Evolutionary conservation across 1,140 invertebrate genomes (phyloP).

Genomic region (Fopius arisanus): DNA sequence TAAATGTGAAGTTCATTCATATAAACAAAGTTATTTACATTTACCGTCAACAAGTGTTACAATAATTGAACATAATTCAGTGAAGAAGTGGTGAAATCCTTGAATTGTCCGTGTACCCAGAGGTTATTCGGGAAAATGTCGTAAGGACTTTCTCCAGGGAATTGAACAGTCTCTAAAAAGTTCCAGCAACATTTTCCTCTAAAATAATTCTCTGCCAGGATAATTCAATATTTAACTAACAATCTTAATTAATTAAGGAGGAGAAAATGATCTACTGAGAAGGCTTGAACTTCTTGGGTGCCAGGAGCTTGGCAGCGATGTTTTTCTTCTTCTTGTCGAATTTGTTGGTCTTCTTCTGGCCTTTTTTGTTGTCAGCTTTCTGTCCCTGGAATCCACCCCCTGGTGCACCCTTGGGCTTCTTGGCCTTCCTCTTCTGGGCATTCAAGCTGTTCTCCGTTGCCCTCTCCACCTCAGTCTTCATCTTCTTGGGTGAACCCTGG

Average conservation of each 20-base stretch:
- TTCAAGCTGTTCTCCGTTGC: conserved; percentile 23
- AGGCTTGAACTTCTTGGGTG: conserved; percentile 40
- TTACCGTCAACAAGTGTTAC: conserved; percentile 8
- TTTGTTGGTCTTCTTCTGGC: conserved; percentile 44
- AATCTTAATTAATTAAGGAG: background rate
- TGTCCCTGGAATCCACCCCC: conserved; percentile 48
- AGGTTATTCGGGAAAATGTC: too few relatives aligned
- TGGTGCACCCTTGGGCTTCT: conserved; percentile 11
- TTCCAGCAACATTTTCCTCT: background rate
- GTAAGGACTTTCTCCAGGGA: too few relatives aligned
- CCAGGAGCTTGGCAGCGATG: conserved; percentile 49
- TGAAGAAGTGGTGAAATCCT: too few relatives aligned
- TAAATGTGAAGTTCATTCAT: background rate
- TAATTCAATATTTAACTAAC: too few relatives aligned
- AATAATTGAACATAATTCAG: conserved; percentile 17
- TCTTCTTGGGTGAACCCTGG: conserved; percentile 34
- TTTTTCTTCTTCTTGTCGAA: conserved; percentile 51
- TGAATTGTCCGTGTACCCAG: too few relatives aligned
- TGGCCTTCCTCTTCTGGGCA: conserved; percentile 24
- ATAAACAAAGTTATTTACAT: conserved; percentile 16
- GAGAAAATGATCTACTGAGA: background rate
- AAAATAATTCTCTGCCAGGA: too few relatives aligned
- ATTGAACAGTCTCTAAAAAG: too few relatives aligned
- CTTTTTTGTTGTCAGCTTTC: conserved; percentile 52
- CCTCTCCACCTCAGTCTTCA: conserved; percentile 24